A percentile compares a stretch with the other conserved stretches of the same genome.
phyloP scores from a whole-genome alignment of 1,140 invertebrate species.

The Drosophila fuyamai region DNA sequence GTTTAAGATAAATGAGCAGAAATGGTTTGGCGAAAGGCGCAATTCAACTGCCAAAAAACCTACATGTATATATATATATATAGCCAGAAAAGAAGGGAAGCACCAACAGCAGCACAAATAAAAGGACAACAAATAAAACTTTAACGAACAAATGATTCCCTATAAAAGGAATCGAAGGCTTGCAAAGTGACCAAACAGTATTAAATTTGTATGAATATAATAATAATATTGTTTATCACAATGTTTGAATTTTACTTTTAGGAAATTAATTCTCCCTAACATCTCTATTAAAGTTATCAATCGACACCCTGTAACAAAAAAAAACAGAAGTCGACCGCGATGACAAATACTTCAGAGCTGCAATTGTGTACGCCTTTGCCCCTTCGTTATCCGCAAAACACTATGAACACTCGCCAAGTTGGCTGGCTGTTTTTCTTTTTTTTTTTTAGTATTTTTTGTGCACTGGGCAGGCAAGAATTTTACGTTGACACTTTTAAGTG shows the following conservation, averaged over 20 bases:
- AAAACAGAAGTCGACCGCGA: conserved; percentile 58
- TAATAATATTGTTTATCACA: no score
- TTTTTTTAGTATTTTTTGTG: conserved; percentile 21
- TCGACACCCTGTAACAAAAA: conserved; percentile 2
- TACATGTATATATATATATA: conserved; percentile 10
- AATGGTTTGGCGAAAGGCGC: conserved; percentile 80
- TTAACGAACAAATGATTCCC: conserved; percentile 8
- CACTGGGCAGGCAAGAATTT: conserved; percentile 73
- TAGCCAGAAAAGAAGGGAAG: conserved; percentile 3
- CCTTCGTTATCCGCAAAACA: conserved; percentile 5
- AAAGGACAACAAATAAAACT: conserved; percentile 34
- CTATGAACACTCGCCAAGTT: conserved; percentile 59
- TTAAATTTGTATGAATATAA: no score
- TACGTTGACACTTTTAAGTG: conserved; percentile 83
- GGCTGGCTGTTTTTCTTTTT: conserved; percentile 4
- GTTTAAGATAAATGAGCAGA: conserved; percentile 79
- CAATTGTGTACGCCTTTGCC: conserved; percentile 7
- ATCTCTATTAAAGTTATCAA: no score
- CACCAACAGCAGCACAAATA: conserved; percentile 43
- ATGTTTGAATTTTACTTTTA: no score
- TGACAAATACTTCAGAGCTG: conserved; percentile 14
- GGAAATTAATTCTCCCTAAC: background rate
- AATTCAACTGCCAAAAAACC: conserved; percentile 75
- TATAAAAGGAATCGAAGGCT: background rate
- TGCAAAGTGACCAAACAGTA: no score